Conservation (phyloP, 2,797 vertebrate species). For the Sciurus vulgaris region DNA sequence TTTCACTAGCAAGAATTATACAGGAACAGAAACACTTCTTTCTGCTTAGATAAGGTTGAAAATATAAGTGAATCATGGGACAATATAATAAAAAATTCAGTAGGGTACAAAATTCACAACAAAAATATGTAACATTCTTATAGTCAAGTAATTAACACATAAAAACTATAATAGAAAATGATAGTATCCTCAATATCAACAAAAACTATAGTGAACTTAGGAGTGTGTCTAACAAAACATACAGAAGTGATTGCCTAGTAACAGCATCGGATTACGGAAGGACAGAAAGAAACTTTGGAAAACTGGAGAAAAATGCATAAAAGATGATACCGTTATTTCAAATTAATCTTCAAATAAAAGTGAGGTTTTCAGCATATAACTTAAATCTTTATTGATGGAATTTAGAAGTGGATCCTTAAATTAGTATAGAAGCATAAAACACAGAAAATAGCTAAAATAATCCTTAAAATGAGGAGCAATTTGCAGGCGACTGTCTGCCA, state of each 20-base stretch:
- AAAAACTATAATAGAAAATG: neutral
- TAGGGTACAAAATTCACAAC: neutral
- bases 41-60: neutral
- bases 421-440: neutral
- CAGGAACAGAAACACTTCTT: neutral
- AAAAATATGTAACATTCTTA: neutral
- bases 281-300: neutral
- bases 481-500: neutral
- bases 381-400: neutral
- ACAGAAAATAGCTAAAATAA: neutral
- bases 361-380: neutral
- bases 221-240: neutral
- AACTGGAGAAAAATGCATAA: neutral
- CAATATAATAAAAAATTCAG: neutral
- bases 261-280: neutral
- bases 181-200: neutral
- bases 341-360: neutral
- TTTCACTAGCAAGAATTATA: neutral
- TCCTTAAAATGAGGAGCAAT: neutral
- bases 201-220: neutral
- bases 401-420: neutral
- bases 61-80: neutral
- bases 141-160: neutral
- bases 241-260: neutral
- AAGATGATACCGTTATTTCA: neutral